Base-by-base conservation (phyloP, 2,888 invertebrate genomes). In the Pelosia muscerda region DNA sequence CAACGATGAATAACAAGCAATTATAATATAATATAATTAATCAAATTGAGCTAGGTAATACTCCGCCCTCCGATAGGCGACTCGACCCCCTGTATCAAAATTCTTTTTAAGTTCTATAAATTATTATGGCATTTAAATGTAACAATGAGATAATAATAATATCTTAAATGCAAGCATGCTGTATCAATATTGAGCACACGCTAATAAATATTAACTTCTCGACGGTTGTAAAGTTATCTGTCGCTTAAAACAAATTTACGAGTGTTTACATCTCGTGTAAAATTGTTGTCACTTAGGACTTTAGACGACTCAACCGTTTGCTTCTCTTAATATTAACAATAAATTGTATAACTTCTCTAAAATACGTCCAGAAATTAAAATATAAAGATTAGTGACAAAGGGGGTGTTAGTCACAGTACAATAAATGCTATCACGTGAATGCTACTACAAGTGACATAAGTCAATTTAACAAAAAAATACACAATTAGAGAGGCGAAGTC, bases 21-120 rank as follows among this genome's bases (percentile, higher is more conserved):
- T 86, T 90, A 81, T 77, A 89, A 85, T 88, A 87, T 88, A 86
- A 88, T 87, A 88, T 87, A 88, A 88, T 85, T 81, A 84, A 86
- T 94, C 92, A 91, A 94, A 94, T 94, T 94, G 94, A 94, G 94
- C 94, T 94, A 94, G 88, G 88, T 85, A 86, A 83, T 87, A 85
- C 88, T 81, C 86, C 88, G 84, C 81, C 85, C 80, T 84, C 82
- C 71, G 79, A 68, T 73, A 69, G 75, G 80, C 73, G 81, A 78
- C 65, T 75, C 15, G 38, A 75, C 68, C 76, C 73, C 75, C 78
- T 75, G 82, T 71, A 76, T 78, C 75, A 69, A 65, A 77, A 71
- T n/a, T 72, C 67, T n/a, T 55, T n/a, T 26, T 55, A 28, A 22
- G 25, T 11, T 42, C 38, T 31, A 49, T 31, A 60, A 61, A 66